phyloP scores from a whole-genome alignment of 2,888 invertebrate species.

The Heliconius cydno region DNA sequence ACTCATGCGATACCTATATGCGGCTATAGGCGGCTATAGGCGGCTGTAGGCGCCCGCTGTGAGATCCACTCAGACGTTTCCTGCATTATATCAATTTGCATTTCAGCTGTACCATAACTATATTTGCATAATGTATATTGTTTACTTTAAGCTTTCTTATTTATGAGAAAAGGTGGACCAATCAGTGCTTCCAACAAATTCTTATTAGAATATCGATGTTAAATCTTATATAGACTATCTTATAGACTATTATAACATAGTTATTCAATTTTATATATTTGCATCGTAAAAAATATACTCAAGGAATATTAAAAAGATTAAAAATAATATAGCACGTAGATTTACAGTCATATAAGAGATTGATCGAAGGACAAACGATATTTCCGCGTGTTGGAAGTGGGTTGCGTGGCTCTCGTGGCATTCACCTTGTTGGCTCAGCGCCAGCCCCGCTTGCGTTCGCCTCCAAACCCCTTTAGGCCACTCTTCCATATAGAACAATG shows the following conservation, averaged over 20 bases:
- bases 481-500: slow-evolving; percentile 36
- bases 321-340: neutral
- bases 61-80: slow-evolving; percentile 83
- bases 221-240: neutral
- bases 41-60: slow-evolving; percentile 71
- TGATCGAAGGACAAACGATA: slow-evolving; percentile 41
- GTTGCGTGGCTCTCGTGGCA: slow-evolving; percentile 77
- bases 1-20: slow-evolving; percentile 68
- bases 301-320: neutral
- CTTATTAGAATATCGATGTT: slow-evolving; percentile 9
- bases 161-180: neutral
- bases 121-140: slow-evolving; percentile 32
- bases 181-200: neutral
- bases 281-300: neutral
- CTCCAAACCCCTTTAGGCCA: slow-evolving; percentile 45
- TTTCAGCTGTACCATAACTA: slow-evolving; percentile 65
- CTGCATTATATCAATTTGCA: slow-evolving; percentile 83
- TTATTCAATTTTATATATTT: neutral
- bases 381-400: slow-evolving; percentile 73
- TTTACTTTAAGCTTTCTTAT: neutral
- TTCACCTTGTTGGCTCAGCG: slow-evolving; percentile 81
- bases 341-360: slow-evolving; percentile 18
- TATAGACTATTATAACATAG: neutral
- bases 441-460: slow-evolving; percentile 59
- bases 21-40: slow-evolving; percentile 55